Base-by-base conservation (phyloP, 1,140 invertebrate species). In the Delia radicum region DNA sequence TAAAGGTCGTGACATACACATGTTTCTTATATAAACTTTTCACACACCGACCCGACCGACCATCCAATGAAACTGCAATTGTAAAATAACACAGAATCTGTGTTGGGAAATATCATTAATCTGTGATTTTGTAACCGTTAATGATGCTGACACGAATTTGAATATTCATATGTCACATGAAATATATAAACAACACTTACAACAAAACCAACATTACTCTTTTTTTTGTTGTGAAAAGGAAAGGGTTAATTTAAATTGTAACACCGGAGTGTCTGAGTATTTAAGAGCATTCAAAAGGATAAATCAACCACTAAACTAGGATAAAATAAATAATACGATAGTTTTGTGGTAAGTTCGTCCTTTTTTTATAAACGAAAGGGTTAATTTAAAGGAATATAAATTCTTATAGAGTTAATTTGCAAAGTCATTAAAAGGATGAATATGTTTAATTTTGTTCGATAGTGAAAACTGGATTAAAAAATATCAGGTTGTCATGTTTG, bases 381-480 rank as follows among this genome's bases (percentile, higher is more conserved):
- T 33, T 24, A 69, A 69, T 21, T 21, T 13, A 37, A 15, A 33
- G 6, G n/a, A 13, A 18, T 2, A 21, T 21, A n/a, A 65, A 65
- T 21, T 69, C 2, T 33, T 21, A 21, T 69, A 69, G 28, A 67
- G 65, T 69, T 69, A 33, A 69, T 69, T 69, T 69, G 65, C 29
- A 69, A 65, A 69, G 65, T 69, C 65, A 69, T 69, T 69, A 55
- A 69, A 69, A 69, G 65, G 29, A 37, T 69, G 65, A 69, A 21
- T 69, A 12, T 69, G 7, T 8, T 33, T n/a, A 31, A 18, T 55
- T 55, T 21, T 31, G 21, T 8, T 18, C 15, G 28, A 8, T 69
- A 37, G n/a, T n/a, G n/a, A n/a, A 27, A 33, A 69, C 65, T 37
- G 65, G n/a, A 33, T 37, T 37, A 69, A 31, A 69, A 69, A 29